phyloP scores from a whole-genome alignment of 1,140 invertebrate genomes.

The Pachyrhynchus sulphureomaculatus region DNA sequence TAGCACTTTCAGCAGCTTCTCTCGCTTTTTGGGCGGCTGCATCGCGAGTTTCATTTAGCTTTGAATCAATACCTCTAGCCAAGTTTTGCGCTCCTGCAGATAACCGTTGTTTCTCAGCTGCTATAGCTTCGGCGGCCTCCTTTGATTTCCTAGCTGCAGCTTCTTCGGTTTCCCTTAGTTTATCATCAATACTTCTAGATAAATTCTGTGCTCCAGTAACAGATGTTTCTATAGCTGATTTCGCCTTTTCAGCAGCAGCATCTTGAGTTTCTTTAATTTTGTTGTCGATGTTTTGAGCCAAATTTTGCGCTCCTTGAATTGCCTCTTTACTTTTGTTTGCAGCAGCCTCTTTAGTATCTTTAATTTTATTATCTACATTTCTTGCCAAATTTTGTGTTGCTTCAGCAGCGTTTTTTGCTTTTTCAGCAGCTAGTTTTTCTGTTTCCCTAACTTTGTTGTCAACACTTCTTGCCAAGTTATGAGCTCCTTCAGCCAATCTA shows the following conservation, averaged over 20 bases:
- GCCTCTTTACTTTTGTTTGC: conserved; percentile 7
- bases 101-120: conserved; percentile 1
- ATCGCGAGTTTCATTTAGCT: conserved; percentile 20
- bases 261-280: conserved; percentile 12
- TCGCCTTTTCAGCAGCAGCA: conserved; percentile 13
- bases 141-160: conserved; percentile 8
- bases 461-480: conserved; percentile 15
- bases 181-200: conserved; percentile 28
- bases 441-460: conserved; percentile 20
- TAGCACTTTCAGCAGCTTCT: conserved; percentile 23
- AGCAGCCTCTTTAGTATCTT: conserved; percentile 10
- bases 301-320: background rate
- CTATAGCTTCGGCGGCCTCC: conserved; percentile 1
- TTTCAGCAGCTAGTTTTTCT: conserved; percentile 12
- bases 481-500: conserved; percentile 12
- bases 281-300: conserved; percentile 14
- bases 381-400: conserved; percentile 9
- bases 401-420: conserved; percentile 18
- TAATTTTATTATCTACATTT: conserved; percentile 19
- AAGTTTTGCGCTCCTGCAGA: conserved; percentile 10
- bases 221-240: conserved; percentile 2
- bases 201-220: conserved; percentile 25
- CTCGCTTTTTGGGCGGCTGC: conserved; percentile 26
- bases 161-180: conserved; percentile 24
- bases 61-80: conserved; percentile 13